Base-by-base conservation (phyloP, 2,888 invertebrate genomes). In the Seira ritae region DNA sequence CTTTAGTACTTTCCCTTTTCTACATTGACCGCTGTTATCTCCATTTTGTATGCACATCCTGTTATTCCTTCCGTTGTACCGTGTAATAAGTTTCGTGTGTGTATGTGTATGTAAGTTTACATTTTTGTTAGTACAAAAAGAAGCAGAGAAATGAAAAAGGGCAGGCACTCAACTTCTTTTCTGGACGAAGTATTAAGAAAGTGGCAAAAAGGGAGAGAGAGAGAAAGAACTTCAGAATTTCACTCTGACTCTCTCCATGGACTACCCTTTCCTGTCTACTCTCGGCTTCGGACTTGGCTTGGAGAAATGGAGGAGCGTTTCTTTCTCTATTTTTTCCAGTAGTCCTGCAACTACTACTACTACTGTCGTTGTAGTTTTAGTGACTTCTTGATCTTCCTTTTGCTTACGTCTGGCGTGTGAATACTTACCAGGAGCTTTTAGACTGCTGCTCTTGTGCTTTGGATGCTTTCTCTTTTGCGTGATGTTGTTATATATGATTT, bases 21-120 rank as follows among this genome's bases (percentile, higher is more conserved):
- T 55, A 31, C 55, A 55, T 55, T n/a, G 17, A 50, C 50, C n/a
- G 46, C 37, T 73, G 22, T 74, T 74, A 74, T 66, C 74, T 67
- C 66, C 66, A 23, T 66, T 74, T 74, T 66, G 74, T 74, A 74
- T 74, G 74, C 66, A 74, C 66, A 74, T 74, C 74, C 66, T 68
- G 68, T 55, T 55, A 55, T 55, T 55, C 55, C 55, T 55, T 55
- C 55, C 55, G 55, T 55, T 55, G 6, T 55, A 55, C 55, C 55
- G 55, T 55, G 55, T 55, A 55, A 55, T 55, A 55, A 55, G 55
- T 55, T 55, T 55, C 55, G 55, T 55, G 55, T 55, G 55, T 55
- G 8, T 31, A 8, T 31, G 31, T 31, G 31, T 31, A 8, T 31
- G 55, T 17, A 55, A 55, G 55, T 55, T 55, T 55, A 55, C 55